Base-by-base conservation (phyloP, 2,113 vertebrate species). In the Hoplias malabaricus region DNA sequence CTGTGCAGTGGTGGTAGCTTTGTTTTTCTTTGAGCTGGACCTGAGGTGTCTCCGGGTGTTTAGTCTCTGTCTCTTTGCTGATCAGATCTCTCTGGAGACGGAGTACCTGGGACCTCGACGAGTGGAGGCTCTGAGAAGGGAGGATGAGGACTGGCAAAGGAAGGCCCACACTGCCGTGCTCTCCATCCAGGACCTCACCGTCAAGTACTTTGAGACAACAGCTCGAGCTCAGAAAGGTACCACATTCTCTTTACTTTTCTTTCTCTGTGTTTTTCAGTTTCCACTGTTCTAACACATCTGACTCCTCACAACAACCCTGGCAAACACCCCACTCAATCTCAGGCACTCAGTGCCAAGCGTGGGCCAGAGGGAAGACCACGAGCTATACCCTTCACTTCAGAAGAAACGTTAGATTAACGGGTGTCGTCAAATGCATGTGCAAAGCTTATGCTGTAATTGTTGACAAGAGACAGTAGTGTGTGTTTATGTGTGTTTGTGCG, bases 151-250 rank as follows among this genome's bases (percentile, higher is more conserved):
- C 72, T 98, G 98, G 98, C 95, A 97, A 87, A 94, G 89, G 87
- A 98, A 99, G 86, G 98, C 96, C 34, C 95, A 98, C 40, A 91
- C 95, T 66, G 95, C 98, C 33, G 95, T 98, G 2, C 93, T 98
- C 48, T 96, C 96, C 81, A 98, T 99, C 76, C 96, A 99, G 79
- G 96, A 99, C 83, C 93, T 99, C 82, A 99, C 98, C 16, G 96
- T 99, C 84, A 98, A 96, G 89, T 99, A 98, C 85, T 99, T 99
- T 62, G 96, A 99, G 91, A 98, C 95, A 89, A 99, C 98, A 31
- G 95, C 96, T 29, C 93, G 96, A 71, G 93, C 95, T 68, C 96
- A 96, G 86, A 99, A 98, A 94, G 96, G 98, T 98, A 91, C 86
- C 36, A n/a, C 67, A 5, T 9, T 0, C 5, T 16, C 5, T 19